Percentiles rank a stretch among this genome's conserved stretches.
These are phyloP conservation scores for Zoanthus gigantus DNA, from an alignment of 92 coral and sea anemone genomes.

Conservation along the genomic window DNA sequence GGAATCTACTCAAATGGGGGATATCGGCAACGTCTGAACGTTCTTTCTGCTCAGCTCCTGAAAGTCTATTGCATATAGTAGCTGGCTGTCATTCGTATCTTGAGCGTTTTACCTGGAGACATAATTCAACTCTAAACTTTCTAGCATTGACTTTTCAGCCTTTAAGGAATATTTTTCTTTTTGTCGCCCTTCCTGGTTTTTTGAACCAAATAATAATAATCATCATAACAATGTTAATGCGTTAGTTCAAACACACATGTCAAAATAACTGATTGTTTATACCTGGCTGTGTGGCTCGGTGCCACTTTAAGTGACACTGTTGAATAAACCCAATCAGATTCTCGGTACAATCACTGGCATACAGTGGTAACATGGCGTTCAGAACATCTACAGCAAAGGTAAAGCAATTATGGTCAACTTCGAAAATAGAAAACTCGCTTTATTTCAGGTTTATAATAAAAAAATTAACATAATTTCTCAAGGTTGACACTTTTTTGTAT, in stretches of 20 bases:
- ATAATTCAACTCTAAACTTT: no score
- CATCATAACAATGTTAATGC: neutral
- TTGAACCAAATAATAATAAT: neutral
- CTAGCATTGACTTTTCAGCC: no score
- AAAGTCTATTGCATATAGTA: no score
- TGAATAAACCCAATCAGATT: slow-evolving; percentile 83
- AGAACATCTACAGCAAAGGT: slow-evolving; percentile 75
- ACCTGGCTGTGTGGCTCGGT: slow-evolving; percentile 83
- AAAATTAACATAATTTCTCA: no score
- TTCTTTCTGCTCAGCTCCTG: no score
- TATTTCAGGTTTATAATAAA: neutral
- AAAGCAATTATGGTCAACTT: neutral
- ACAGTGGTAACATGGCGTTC: slow-evolving; percentile 83
- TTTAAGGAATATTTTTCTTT: no score
- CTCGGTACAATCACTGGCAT: slow-evolving; percentile 85
- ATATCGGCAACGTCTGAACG: no score
- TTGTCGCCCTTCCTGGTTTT: no score
- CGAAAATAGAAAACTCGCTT: neutral
- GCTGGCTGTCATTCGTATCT: no score
- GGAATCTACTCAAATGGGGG: no score
- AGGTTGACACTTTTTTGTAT: no score
- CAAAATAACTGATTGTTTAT: neutral
- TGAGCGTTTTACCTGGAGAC: no score
- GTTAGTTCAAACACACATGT: neutral
- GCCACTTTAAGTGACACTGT: slow-evolving; percentile 87